These are phyloP conservation scores for Thumatha senex DNA, from an alignment of 2,888 invertebrate genomes.

Conservation along the genomic window DNA sequence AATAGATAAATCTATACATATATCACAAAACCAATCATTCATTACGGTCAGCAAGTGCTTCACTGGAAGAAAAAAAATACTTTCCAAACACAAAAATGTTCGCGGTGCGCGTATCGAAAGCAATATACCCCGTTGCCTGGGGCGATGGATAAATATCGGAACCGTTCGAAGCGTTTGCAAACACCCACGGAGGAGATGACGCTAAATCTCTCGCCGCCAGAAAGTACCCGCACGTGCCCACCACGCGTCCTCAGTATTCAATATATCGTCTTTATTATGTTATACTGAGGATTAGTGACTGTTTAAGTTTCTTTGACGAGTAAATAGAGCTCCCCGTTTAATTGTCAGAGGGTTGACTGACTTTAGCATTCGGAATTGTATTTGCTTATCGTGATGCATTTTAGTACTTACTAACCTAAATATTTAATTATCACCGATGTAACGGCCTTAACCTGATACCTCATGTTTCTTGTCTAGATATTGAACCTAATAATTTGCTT, in stretches of 20 bases:
- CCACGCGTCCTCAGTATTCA: conserved; percentile 27
- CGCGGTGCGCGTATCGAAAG: conserved; percentile 25
- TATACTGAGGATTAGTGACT: conserved; percentile 23
- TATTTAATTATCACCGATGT: no score
- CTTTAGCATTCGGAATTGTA: conserved; percentile 2
- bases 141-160: conserved; percentile 46
- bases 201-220: conserved; percentile 31
- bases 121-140: conserved; percentile 53
- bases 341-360: neutral
- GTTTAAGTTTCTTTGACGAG: conserved; percentile 24
- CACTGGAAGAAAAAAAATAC: neutral
- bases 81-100: no score
- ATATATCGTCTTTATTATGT: conserved; percentile 32
- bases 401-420: neutral
- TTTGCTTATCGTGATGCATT: neutral
- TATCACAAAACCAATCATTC: neutral
- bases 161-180: conserved; percentile 21
- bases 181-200: conserved; percentile 22
- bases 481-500: no score
- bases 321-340: conserved; percentile 19
- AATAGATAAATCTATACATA: neutral
- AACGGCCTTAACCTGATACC: no score
- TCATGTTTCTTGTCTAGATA: no score
- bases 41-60: neutral
- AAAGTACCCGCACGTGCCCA: conserved; percentile 11